Evolutionary conservation across 1,140 invertebrate species (phyloP), one percentile per base, ranked within the genome.

Genomic region (Pararge aegeria): DNA sequence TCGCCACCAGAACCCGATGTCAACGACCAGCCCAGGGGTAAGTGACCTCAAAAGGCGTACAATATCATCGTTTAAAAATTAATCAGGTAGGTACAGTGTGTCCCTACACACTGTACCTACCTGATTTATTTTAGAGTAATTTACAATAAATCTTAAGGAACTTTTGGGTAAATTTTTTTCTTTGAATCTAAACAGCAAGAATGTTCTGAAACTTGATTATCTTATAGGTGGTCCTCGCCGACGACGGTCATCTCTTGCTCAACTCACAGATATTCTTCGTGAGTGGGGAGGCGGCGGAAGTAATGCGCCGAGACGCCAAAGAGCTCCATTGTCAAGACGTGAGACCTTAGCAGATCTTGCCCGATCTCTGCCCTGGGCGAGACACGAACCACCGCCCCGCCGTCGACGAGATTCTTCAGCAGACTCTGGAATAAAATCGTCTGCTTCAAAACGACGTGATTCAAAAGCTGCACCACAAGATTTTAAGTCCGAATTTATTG

Each of bases 331-430:
- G 4, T 94, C 93, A 50, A 91, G 96, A 1, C 92, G 96, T 27
- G 96, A 97, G 81, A 97, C 96, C 0, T 90, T 97, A 29, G 96
- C 95, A 29, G 96, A 97, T 72, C 91, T 97, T 18, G 95, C 93
- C 38, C 93, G 85, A 82, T 95, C 91, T 74, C 90, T 96, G 13
- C 95, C 95, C 0, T 96, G 95, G 94, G 91, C 94, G 54, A 91
- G 92, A 4, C 91, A 92, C 74, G 87, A 92, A 52, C 85, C 92
- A 12, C 89, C 91, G 34, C 85, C 85, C 9, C 90, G 93, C 19
- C 95, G 95, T 55, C 90, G 95, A 0, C 91, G 95, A 37, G 95
- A 97, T 67, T 96, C 95, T 13, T 96, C 95, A 15, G 95, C 95
- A 13, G 95, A 96, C 78, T 95, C 95, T 0, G 94, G 95, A n/a